Evolutionary conservation across 2,797 vertebrate species (phyloP).

Genomic region (Pelobates cultripes): DNA sequence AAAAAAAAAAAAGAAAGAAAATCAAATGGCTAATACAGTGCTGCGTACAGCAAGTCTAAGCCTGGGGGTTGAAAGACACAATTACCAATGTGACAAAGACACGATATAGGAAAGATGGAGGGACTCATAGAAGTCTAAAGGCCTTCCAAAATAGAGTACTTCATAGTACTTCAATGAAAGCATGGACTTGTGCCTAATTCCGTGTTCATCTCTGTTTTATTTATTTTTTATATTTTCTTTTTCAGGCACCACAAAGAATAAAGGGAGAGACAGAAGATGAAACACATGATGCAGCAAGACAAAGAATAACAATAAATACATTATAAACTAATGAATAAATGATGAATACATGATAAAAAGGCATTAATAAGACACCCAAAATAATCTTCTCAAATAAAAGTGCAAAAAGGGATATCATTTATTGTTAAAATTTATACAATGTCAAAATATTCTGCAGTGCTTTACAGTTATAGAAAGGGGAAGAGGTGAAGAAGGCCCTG

Average conservation of each 20-base stretch:
- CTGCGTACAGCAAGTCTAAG: conserved; percentile 47
- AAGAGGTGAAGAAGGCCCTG: no score
- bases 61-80: conserved; percentile 55
- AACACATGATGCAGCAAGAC: neutral
- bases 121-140: conserved; percentile 52
- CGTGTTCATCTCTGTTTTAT: conserved; percentile 45
- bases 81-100: conserved; percentile 57
- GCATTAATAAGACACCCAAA: no score
- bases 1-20: conserved; percentile 47
- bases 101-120: conserved; percentile 54
- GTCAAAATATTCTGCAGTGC: no score
- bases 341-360: neutral
- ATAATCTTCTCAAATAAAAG: no score
- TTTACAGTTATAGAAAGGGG: no score
- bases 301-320: neutral
- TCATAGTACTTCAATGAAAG: conserved; percentile 53
- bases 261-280: no score
- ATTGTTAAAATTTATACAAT: no score
- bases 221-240: conserved; percentile 17
- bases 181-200: conserved; percentile 35
- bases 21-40: conserved; percentile 54
- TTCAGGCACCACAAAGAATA: neutral
- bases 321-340: neutral
- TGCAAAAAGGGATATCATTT: no score
- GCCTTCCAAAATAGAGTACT: conserved; percentile 52